Conservation (phyloP, 2,797 vertebrate species). For the Melopsittacus undulatus region DNA sequence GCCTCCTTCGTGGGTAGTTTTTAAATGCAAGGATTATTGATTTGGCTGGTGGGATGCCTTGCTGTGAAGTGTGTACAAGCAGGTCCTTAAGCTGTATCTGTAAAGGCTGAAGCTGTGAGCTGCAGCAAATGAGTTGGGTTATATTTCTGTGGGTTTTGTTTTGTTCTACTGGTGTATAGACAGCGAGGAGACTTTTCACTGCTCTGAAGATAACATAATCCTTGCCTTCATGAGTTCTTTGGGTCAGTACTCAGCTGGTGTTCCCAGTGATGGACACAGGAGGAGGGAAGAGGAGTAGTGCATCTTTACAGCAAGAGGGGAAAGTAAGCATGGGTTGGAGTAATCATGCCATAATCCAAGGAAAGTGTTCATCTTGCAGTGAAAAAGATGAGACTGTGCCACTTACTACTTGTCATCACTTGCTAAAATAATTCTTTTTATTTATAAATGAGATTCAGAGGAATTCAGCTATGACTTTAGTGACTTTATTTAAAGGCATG, state of each 20-base stretch:
- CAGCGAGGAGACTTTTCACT: neutral
- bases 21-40: conserved; percentile 7
- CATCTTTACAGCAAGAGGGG: neutral
- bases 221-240: neutral
- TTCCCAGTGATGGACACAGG: neutral
- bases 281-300: neutral
- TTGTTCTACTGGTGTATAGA: neutral
- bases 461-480: neutral
- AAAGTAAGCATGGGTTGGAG: neutral
- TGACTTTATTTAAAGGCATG: conserved; percentile 10
- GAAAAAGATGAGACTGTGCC: neutral
- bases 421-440: neutral
- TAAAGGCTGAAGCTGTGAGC: neutral
- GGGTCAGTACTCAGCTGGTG: neutral
- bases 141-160: neutral
- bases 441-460: conserved; percentile 12
- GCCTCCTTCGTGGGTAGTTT: neutral
- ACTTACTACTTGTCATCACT: neutral
- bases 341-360: neutral
- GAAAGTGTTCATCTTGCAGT: neutral
- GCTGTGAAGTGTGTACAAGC: conserved; percentile 13
- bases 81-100: neutral
- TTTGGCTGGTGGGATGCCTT: conserved; percentile 34
- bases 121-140: neutral
- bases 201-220: neutral